A percentile compares a stretch with the other conserved stretches of the same genome.
phyloP scores from a whole-genome alignment of 2,888 invertebrate species.

The Gibbula magus region DNA sequence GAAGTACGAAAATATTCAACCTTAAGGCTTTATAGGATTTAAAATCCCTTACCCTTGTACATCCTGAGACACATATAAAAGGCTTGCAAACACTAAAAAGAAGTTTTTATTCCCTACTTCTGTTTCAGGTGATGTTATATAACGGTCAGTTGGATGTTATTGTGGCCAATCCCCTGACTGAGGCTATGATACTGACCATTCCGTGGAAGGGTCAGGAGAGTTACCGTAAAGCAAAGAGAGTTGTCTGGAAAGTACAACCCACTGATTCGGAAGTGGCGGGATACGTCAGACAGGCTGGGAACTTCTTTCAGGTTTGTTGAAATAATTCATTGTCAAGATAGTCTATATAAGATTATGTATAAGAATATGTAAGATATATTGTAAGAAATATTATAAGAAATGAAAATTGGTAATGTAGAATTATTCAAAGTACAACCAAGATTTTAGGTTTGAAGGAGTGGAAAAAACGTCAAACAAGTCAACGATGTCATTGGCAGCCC shows the following conservation, averaged over 20 bases:
- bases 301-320: neutral
- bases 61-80: no score
- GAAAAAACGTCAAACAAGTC: no score
- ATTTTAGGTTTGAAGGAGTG: no score
- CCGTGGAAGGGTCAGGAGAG: neutral
- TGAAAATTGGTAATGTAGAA: no score
- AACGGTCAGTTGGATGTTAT: constrained; percentile 6
- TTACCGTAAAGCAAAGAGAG: neutral
- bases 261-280: neutral
- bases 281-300: neutral
- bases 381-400: neutral
- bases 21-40: no score
- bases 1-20: no score
- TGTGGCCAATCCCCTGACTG: neutral
- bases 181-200: neutral
- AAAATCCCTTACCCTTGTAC: no score
- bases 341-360: neutral
- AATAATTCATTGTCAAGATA: neutral
- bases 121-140: neutral
- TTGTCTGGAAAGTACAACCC: neutral
- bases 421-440: no score
- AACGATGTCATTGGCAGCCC: no score
- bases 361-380: neutral
- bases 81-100: no score
- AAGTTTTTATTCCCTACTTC: no score